Percentiles rank a stretch among this genome's conserved stretches.
phyloP scores from a whole-genome alignment of 1,140 invertebrate genomes.

The Dendrolimus punctatus region DNA sequence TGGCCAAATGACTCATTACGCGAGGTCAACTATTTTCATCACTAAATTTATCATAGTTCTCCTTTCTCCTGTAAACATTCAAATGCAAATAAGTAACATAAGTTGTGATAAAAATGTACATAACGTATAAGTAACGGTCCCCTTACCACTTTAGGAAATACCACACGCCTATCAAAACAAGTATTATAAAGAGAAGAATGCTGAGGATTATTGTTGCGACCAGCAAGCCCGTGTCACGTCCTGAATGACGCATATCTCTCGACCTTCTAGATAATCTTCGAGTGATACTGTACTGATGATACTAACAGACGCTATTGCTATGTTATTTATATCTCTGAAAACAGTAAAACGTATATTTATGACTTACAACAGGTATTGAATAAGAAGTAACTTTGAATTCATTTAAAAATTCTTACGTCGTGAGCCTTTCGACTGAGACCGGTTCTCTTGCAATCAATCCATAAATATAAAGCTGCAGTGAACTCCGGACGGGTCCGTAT shows the following conservation, averaged over 20 bases:
- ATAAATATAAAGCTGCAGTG: slow-evolving; percentile 49
- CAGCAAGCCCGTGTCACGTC: slow-evolving; percentile 45
- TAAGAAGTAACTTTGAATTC: neutral
- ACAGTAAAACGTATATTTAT: slow-evolving; percentile 13
- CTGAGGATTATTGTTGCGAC: slow-evolving; percentile 49
- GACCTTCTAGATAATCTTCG: slow-evolving; percentile 50
- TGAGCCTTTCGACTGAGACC: slow-evolving; percentile 33
- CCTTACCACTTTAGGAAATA: slow-evolving; percentile 50
- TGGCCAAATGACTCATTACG: slow-evolving; percentile 23
- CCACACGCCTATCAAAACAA: slow-evolving; percentile 33
- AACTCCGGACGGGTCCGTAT: slow-evolving; percentile 16
- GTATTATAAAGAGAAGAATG: slow-evolving; percentile 41
- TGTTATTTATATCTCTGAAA: slow-evolving; percentile 50
- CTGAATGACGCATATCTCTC: slow-evolving; percentile 31
- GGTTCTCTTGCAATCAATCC: slow-evolving; percentile 42
- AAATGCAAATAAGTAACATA: slow-evolving; percentile 4
- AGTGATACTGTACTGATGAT: slow-evolving; percentile 36
- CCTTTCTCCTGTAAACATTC: slow-evolving; percentile 38
- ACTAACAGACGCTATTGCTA: slow-evolving; percentile 24
- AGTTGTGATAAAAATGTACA: slow-evolving; percentile 15
- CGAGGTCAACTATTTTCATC: slow-evolving; percentile 47
- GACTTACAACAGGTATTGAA: neutral
- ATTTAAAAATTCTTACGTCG: slow-evolving; percentile 17
- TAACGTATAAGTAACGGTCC: slow-evolving; percentile 14
- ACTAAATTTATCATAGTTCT: slow-evolving; percentile 44